phyloP scores from a whole-genome alignment of 2,888 invertebrate species.

The Tipula confusa region DNA sequence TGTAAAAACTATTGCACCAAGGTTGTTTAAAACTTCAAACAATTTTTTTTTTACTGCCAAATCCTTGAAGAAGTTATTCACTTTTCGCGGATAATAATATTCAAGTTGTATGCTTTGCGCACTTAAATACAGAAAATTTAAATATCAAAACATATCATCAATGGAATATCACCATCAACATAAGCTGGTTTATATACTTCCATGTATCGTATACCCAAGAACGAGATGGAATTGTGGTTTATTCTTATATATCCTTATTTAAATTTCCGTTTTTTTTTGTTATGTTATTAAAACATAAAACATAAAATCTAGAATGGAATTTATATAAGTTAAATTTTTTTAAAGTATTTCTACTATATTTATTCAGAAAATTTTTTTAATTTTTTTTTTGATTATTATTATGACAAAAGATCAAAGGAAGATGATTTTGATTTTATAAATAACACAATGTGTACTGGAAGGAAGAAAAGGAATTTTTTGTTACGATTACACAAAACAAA shows the following conservation, averaged over 20 bases:
- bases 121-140: neutral
- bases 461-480: neutral
- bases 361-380: neutral
- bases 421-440: constrained; percentile 25
- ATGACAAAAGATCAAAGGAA: constrained; percentile 25
- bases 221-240: neutral
- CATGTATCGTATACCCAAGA: neutral
- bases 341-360: neutral
- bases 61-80: neutral
- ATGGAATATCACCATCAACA: neutral
- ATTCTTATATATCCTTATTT: neutral
- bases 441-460: neutral
- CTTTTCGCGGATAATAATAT: neutral
- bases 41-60: neutral
- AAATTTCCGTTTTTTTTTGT: neutral
- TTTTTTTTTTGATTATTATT: no score
- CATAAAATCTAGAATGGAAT: neutral
- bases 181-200: neutral
- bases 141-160: neutral
- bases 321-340: constrained; percentile 15
- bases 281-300: neutral
- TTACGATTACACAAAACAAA: neutral
- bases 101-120: constrained; percentile 12
- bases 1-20: neutral
- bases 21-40: neutral